Evolutionary conservation across 2,113 vertebrate species (phyloP).

Genomic region (Trogon melanurus): DNA sequence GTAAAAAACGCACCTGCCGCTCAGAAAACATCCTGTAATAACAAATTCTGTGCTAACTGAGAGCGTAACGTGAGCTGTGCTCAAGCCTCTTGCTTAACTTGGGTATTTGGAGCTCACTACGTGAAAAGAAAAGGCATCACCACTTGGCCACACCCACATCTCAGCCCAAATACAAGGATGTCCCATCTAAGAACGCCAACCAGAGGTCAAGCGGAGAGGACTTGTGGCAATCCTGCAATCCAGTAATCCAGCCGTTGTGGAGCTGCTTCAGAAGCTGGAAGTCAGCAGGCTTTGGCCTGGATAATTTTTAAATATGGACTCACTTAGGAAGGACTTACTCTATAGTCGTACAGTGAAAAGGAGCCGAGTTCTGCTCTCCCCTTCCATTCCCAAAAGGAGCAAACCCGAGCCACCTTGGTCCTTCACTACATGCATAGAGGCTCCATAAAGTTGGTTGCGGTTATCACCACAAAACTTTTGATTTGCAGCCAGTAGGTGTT

Average conservation of each 20-base stretch:
- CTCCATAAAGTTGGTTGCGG: neutral
- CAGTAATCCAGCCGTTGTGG: neutral
- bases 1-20: neutral
- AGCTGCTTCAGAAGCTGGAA: neutral
- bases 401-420: too few species aligned
- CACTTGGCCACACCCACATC: neutral
- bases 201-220: neutral
- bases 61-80: neutral
- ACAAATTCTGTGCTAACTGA: neutral
- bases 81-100: neutral
- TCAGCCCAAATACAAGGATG: neutral
- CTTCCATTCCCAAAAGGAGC: neutral
- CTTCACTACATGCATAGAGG: neutral
- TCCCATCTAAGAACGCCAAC: neutral
- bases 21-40: neutral
- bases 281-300: neutral
- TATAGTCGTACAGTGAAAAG: neutral
- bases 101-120: neutral
- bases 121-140: neutral
- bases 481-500: neutral
- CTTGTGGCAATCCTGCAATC: neutral
- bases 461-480: neutral
- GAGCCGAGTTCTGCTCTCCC: neutral
- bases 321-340: neutral
- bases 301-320: neutral